phyloP scores from a whole-genome alignment of 2,888 invertebrate species.

The Seladonia tumulorum region DNA sequence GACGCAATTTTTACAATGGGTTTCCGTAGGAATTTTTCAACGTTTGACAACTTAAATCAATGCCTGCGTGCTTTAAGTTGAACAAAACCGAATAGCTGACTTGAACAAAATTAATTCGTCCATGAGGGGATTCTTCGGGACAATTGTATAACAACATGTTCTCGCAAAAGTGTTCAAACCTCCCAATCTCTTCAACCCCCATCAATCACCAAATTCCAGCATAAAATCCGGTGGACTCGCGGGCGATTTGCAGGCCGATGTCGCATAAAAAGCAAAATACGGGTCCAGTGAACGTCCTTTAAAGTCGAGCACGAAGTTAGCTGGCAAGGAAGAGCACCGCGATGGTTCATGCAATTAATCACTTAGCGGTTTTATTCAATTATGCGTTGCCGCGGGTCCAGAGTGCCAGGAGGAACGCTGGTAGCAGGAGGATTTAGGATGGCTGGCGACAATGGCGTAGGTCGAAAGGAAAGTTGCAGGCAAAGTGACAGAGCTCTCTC shows the following conservation, averaged over 20 bases:
- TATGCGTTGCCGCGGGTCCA: constrained; percentile 71
- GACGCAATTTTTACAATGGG: background rate
- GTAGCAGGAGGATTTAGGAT: constrained; percentile 49
- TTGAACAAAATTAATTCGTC: no score
- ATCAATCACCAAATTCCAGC: background rate
- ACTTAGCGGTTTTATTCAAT: constrained; percentile 81
- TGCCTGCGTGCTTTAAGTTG: no score
- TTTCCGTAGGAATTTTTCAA: background rate
- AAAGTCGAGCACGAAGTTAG: constrained; percentile 63
- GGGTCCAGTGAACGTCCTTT: constrained; percentile 50
- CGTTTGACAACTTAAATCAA: no score
- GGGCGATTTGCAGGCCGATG: background rate
- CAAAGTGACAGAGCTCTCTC: constrained; percentile 16
- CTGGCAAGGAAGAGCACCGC: constrained; percentile 56
- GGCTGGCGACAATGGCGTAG: constrained; percentile 37
- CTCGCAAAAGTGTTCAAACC: no score
- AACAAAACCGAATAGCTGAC: no score
- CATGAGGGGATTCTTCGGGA: no score
- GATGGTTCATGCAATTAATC: constrained; percentile 77
- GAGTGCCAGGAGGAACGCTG: constrained; percentile 55
- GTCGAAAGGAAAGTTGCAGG: constrained; percentile 52
- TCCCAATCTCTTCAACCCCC: no score
- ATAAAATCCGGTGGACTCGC: background rate
- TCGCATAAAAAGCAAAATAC: constrained; percentile 32
- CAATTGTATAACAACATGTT: no score